These are phyloP conservation scores for Oasisia sp. DNA, from an alignment of 2,888 invertebrate species.

Conservation along the genomic window DNA sequence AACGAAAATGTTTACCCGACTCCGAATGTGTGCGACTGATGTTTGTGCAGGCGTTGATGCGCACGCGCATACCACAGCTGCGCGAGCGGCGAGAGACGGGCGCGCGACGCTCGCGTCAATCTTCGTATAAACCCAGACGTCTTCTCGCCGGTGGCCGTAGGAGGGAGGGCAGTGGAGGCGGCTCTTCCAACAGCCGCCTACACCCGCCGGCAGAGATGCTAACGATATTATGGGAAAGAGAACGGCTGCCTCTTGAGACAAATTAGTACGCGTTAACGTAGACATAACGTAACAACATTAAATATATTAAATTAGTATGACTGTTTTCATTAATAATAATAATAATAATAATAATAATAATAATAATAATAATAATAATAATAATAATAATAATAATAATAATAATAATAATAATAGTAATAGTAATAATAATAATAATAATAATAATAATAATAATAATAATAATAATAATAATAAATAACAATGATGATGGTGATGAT, in stretches of 20 bases:
- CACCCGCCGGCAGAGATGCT: neutral
- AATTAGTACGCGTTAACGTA: neutral
- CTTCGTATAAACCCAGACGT: neutral
- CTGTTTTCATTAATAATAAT: neutral
- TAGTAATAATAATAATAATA: too few species aligned
- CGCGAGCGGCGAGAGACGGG: neutral
- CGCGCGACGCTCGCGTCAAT: neutral
- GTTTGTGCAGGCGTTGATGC: constrained; percentile 1
- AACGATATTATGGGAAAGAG: neutral
- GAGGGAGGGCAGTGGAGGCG: too few species aligned
- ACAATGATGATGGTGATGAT: neutral
- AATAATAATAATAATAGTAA: too few species aligned
- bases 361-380: neutral
- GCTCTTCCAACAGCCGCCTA: neutral
- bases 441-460: too few species aligned
- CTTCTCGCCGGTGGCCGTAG: neutral
- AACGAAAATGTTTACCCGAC: constrained; percentile 17
- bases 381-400: too few species aligned
- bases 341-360: neutral
- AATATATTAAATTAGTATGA: neutral
- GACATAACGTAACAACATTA: neutral
- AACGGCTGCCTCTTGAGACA: neutral
- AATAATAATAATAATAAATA: neutral
- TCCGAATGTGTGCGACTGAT: constrained; percentile 6
- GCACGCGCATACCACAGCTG: constrained; percentile 13